These are phyloP conservation scores for Suricata suricatta DNA, from an alignment of 2,113 vertebrate genomes.

Conservation along the genomic window DNA sequence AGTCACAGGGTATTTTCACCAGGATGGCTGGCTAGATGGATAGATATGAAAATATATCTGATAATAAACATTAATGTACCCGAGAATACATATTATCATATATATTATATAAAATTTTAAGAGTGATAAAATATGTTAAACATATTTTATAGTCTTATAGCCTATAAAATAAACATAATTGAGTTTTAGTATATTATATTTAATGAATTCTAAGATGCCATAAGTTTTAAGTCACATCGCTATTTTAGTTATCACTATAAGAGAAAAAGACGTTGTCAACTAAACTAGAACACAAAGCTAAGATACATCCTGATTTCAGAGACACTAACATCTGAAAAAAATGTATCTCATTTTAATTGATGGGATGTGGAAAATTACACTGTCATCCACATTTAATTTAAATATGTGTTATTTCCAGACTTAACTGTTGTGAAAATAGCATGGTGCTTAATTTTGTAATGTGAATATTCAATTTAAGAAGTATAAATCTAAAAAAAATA, in stretches of 20 bases:
- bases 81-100: neutral
- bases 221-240: neutral
- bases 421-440: neutral
- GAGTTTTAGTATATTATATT: neutral
- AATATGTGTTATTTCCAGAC: neutral
- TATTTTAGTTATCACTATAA: neutral
- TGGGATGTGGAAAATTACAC: neutral
- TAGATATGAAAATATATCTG: neutral
- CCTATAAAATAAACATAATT: neutral
- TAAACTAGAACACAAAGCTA: neutral
- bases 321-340: neutral
- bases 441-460: neutral
- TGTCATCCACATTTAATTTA: neutral
- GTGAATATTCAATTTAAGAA: neutral
- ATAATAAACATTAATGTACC: neutral
- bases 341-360: neutral
- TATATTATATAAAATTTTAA: neutral
- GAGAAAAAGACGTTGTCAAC: neutral
- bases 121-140: neutral
- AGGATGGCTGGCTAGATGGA: neutral
- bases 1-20: neutral
- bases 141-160: neutral
- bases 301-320: neutral
- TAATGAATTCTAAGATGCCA: neutral
- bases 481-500: neutral